Evolutionary conservation across 2,888 invertebrate genomes (phyloP).

Genomic region (Polymixis lichenea): DNA sequence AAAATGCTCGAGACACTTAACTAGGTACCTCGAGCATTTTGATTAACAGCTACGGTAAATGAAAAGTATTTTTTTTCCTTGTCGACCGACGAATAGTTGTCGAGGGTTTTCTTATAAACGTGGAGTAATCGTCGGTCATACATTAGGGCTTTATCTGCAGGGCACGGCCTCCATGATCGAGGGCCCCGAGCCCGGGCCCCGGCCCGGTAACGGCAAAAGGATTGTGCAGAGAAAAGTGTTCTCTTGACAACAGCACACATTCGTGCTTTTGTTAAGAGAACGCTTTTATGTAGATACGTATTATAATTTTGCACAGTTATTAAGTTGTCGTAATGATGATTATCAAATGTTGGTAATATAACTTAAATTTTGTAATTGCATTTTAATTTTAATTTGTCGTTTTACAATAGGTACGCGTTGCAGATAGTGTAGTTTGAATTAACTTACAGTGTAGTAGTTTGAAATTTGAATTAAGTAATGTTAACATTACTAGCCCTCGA

Average conservation of each 20-base stretch:
- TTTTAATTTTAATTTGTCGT: not conserved
- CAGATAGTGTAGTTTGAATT: not conserved
- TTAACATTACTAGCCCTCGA: too few species aligned
- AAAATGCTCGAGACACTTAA: too few species aligned
- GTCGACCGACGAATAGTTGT: constrained; percentile 48
- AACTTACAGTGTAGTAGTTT: too few species aligned
- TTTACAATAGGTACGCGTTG: not conserved
- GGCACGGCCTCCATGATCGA: constrained; percentile 51
- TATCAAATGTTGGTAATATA: not conserved
- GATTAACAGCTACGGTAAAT: constrained; percentile 27
- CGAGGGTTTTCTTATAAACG: constrained; percentile 50
- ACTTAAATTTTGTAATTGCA: not conserved
- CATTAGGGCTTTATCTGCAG: constrained; percentile 63
- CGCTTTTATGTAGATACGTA: not conserved
- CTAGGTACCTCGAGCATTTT: constrained; percentile 20
- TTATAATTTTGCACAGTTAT: not conserved
- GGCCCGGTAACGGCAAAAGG: too few species aligned
- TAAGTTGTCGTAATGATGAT: not conserved
- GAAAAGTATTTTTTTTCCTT: constrained; percentile 34
- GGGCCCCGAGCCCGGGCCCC: constrained; percentile 2
- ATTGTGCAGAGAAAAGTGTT: too few species aligned
- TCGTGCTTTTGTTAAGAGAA: constrained; percentile 39
- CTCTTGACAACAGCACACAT: too few species aligned
- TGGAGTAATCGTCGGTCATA: constrained; percentile 63
- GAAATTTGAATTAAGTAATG: too few species aligned